A percentile compares a stretch with the other conserved stretches of the same genome.
phyloP scores from a whole-genome alignment of 2,113 vertebrate genomes.

The Phainopepla nitens region DNA sequence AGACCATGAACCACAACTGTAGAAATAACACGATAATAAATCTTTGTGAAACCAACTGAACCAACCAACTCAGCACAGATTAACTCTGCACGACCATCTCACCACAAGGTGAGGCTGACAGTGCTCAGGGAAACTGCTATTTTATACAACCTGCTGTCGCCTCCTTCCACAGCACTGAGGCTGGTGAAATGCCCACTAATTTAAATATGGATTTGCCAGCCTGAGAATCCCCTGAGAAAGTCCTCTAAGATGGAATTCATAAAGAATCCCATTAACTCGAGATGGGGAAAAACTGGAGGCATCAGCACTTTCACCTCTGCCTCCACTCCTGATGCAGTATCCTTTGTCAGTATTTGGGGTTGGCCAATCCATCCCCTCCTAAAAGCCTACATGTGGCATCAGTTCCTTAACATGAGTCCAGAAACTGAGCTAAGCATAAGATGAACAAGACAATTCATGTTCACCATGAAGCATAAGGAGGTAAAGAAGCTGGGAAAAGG shows the following conservation, averaged over 20 bases:
- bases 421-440: background rate
- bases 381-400: background rate
- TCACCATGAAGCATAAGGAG: fast-evolving
- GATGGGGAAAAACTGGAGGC: background rate
- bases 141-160: background rate
- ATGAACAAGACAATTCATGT: background rate
- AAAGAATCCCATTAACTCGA: background rate
- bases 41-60: background rate
- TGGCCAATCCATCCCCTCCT: background rate
- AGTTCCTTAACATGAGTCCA: background rate
- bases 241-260: background rate
- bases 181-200: background rate
- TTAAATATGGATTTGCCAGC: background rate
- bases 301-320: background rate
- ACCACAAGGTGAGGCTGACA: background rate
- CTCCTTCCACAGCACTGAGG: background rate
- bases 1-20: background rate
- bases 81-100: background rate
- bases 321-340: background rate
- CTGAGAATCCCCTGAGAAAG: background rate
- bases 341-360: background rate
- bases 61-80: background rate
- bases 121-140: background rate
- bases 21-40: background rate
- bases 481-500: background rate